phyloP scores from a whole-genome alignment of 2,113 vertebrate genomes.

The Mesoclemmys tuberculata region DNA sequence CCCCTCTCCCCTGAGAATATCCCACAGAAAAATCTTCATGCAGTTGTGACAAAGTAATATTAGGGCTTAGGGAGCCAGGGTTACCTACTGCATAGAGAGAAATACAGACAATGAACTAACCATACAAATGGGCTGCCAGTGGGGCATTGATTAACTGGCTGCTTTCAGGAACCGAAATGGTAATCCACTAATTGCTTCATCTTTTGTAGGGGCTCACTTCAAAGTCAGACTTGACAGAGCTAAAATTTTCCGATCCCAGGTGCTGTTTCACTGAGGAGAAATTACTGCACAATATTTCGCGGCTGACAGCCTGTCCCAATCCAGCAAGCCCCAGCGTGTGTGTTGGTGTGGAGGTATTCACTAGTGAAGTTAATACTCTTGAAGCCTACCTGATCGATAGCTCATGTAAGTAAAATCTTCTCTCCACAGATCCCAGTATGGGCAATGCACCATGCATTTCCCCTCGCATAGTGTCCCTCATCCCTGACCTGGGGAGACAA shows the following conservation, averaged over 20 bases:
- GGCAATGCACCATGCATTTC: neutral
- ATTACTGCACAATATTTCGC: rapidly evolving
- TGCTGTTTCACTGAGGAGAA: neutral
- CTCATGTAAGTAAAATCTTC: neutral
- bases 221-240: neutral
- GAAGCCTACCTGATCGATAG: neutral
- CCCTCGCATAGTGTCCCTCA: rapidly evolving
- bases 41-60: neutral
- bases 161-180: neutral
- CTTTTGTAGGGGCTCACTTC: neutral
- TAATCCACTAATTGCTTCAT: neutral
- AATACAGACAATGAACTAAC: neutral
- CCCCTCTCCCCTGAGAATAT: neutral
- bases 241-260: neutral
- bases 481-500: neutral
- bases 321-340: neutral
- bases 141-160: neutral
- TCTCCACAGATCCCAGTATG: rapidly evolving
- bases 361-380: neutral
- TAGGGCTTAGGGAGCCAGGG: neutral
- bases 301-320: rapidly evolving
- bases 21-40: neutral
- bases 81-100: neutral
- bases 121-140: rapidly evolving
- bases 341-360: rapidly evolving